Base-by-base conservation (phyloP, 2,113 vertebrate genomes). In the Ardeotis arabs region DNA sequence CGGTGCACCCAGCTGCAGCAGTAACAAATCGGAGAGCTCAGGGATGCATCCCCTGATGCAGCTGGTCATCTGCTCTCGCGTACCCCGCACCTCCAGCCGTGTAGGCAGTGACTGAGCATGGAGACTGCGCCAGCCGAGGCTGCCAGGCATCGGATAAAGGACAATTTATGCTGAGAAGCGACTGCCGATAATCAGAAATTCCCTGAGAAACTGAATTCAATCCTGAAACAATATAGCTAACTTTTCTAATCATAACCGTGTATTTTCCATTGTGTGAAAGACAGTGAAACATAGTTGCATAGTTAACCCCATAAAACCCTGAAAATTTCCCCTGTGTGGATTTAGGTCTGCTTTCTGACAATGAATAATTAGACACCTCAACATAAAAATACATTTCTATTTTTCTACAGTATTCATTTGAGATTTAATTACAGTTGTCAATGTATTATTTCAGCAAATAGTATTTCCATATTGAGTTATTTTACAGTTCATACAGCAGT, bases 341-440 rank as follows among this genome's bases (percentile, higher is more conserved):
- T 95, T 94, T 37, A 22, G 83, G 86, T 60, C 68, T 60, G 53
- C 12, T 18, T 72, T 87, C 63, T 87, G 45, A 52, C 92, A 95
- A 89, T 55, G 91, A 98, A 92, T 94, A 95, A 96, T 96, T 95
- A 84, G 45, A 86, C 29, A 50, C 62, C 75, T 91, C 75, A 50
- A 69, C 67, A 90, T 82, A 88, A 86, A 97, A 97, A 76, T 69
- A 87, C 84, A 95, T 93, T 93, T 89, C 87, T 95, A 4, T 95
- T 98, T 94, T 95, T 89, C 94, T 93, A 84, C 85, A 92, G 87
- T 79, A 59, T 93, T 97, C 94, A 67, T 93, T 80, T 92, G 93
- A 96, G 90, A 58, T 62, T 94, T 95, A 97, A 95, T 97, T 95
- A 78, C 94, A 95, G 94, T 83, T 97, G 86, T 96, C 95, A 97